phyloP scores from a whole-genome alignment of 2,888 invertebrate genomes.

The Ormyrus thymus region DNA sequence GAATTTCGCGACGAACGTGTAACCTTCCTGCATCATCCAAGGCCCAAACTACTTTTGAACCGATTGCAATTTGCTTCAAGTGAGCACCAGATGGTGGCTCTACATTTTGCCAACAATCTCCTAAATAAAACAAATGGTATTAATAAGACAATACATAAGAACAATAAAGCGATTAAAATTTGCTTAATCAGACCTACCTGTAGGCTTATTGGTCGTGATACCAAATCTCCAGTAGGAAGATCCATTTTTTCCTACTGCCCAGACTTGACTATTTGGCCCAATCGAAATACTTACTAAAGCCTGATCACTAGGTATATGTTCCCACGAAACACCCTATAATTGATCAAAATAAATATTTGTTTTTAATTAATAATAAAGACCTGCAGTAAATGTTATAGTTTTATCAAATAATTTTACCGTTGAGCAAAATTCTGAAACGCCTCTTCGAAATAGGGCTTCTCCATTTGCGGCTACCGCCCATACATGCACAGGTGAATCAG shows the following conservation, averaged over 20 bases:
- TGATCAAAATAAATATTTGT: conserved; percentile 5
- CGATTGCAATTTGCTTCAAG: conserved; percentile 86
- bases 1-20: conserved; percentile 87
- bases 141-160: background rate
- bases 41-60: conserved; percentile 86
- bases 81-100: conserved; percentile 82
- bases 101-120: conserved; percentile 86
- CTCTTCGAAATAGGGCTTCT: conserved; percentile 88
- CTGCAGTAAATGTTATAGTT: conserved; percentile 6
- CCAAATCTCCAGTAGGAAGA: conserved; percentile 88
- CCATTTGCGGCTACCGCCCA: conserved; percentile 93
- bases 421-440: conserved; percentile 84
- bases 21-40: conserved; percentile 84
- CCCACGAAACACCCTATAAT: conserved; percentile 84
- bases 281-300: conserved; percentile 85
- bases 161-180: background rate
- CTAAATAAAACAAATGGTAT: conserved; percentile 64
- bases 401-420: conserved; percentile 77
- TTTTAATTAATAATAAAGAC: conserved; percentile 7
- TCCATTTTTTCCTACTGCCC: conserved; percentile 92
- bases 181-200: conserved; percentile 71
- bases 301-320: conserved; percentile 89
- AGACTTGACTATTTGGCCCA: conserved; percentile 82
- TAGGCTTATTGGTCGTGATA: conserved; percentile 81
- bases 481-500: conserved; percentile 78